A percentile compares a stretch with the other conserved stretches of the same genome.
Evolutionary conservation across 2,113 vertebrate species (phyloP).

Genomic region (Corythoichthys intestinalis): DNA sequence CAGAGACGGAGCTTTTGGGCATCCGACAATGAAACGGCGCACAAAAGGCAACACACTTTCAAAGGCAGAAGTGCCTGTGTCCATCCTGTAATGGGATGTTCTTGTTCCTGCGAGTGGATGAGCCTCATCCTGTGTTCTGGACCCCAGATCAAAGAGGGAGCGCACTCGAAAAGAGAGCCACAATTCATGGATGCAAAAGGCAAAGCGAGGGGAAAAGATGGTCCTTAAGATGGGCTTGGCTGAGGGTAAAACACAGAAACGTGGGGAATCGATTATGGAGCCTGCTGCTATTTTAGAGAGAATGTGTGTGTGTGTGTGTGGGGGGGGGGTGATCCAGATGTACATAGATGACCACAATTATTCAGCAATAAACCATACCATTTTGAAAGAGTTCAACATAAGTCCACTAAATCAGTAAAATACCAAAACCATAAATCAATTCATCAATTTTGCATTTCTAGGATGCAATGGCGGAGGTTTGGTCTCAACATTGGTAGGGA

Average conservation of each 20-base stretch:
- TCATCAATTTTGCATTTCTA: too few species aligned
- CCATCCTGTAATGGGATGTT: constrained; percentile 67
- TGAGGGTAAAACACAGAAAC: constrained; percentile 17
- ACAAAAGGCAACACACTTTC: constrained; percentile 32
- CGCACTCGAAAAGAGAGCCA: constrained; percentile 39
- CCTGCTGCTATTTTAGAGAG: constrained; percentile 28
- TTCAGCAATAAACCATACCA: not conserved
- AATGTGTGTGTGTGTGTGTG: constrained; percentile 20
- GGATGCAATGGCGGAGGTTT: too few species aligned
- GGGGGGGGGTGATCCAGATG: constrained; percentile 17
- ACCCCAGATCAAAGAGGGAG: constrained; percentile 64
- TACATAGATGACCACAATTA: constrained; percentile 20
- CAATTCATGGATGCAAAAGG: constrained; percentile 23
- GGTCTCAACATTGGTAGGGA: too few species aligned
- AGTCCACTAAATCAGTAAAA: too few species aligned
- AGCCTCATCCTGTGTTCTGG: constrained; percentile 70
- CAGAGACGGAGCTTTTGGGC: constrained; percentile 12
- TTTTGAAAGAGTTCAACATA: not conserved
- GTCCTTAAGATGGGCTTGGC: constrained; percentile 9
- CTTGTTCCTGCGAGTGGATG: constrained; percentile 65
- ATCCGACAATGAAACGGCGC: constrained; percentile 40
- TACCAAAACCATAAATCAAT: too few species aligned
- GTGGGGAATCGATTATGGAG: constrained; percentile 14
- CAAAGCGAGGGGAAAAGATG: constrained; percentile 12
- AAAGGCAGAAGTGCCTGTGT: constrained; percentile 47